These are phyloP conservation scores for Pocota personata DNA, from an alignment of 2,888 invertebrate genomes.

Conservation along the genomic window DNA sequence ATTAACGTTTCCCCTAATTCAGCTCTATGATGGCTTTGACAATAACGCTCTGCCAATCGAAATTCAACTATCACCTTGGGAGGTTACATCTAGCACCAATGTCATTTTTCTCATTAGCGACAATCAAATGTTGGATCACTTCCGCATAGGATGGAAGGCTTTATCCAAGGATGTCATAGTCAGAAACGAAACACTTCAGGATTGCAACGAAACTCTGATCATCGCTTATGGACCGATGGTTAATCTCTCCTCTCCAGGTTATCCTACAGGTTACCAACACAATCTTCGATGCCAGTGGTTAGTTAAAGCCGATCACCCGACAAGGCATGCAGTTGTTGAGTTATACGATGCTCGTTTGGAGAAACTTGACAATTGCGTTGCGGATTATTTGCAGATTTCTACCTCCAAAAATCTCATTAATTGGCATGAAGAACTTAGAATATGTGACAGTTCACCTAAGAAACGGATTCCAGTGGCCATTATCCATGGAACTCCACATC, in stretches of 20 bases:
- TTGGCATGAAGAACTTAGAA: slow-evolving; percentile 84
- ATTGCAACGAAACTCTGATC: slow-evolving; percentile 77
- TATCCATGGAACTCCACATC: slow-evolving; percentile 83
- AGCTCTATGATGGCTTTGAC: slow-evolving; percentile 91
- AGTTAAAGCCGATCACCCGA: slow-evolving; percentile 84
- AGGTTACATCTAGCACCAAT: slow-evolving; percentile 86
- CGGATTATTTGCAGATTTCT: slow-evolving; percentile 87
- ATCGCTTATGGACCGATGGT: slow-evolving; percentile 75
- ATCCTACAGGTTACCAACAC: slow-evolving; percentile 87
- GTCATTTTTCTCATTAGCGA: slow-evolving; percentile 84
- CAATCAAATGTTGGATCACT: slow-evolving; percentile 77
- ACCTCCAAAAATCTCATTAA: slow-evolving; percentile 83
- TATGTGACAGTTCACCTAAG: slow-evolving; percentile 84
- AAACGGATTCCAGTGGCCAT: slow-evolving; percentile 76
- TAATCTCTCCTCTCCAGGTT: slow-evolving; percentile 88
- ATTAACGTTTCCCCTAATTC: neutral
- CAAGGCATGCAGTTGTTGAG: slow-evolving; percentile 85
- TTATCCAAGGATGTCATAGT: slow-evolving; percentile 74
- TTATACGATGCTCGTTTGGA: slow-evolving; percentile 86
- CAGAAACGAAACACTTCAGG: slow-evolving; percentile 45
- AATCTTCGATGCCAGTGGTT: slow-evolving; percentile 90
- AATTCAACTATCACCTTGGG: slow-evolving; percentile 76
- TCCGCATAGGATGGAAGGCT: slow-evolving; percentile 78
- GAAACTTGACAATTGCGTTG: slow-evolving; percentile 83
- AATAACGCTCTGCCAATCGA: slow-evolving; percentile 83